These are phyloP conservation scores for Rhagium mordax DNA, from an alignment of 2,888 invertebrate species.

Conservation along the genomic window DNA sequence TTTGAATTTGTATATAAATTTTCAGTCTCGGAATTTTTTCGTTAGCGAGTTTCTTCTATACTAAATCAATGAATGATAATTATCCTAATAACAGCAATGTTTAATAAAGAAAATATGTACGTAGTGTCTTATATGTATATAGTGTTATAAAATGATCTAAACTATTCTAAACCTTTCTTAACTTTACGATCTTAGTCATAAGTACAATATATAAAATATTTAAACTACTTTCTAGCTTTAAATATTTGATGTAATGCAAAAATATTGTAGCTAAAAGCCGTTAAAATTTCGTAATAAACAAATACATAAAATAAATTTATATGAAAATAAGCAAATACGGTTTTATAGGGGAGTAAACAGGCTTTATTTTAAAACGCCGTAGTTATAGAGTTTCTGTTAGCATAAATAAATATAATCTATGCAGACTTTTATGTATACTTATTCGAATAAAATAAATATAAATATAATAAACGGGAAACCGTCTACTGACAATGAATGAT, in stretches of 20 bases:
- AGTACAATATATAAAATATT: neutral
- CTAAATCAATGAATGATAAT: no score
- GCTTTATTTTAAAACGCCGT: neutral
- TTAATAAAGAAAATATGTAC: no score
- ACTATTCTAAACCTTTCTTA: neutral
- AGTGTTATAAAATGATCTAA: no score
- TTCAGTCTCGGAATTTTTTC: no score
- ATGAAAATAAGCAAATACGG: slow-evolving; percentile 20
- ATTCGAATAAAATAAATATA: neutral
- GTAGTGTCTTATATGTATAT: no score
- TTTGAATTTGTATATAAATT: no score
- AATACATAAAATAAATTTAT: slow-evolving; percentile 4
- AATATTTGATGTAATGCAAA: neutral
- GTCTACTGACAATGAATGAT: no score
- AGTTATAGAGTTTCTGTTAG: neutral
- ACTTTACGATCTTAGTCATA: neutral
- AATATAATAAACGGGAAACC: no score
- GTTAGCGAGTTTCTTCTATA: no score
- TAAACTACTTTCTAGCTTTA: neutral
- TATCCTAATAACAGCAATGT: no score
- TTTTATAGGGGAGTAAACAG: slow-evolving; percentile 14
- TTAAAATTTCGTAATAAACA: neutral
- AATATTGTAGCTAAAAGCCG: neutral
- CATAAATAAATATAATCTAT: neutral
- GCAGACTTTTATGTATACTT: neutral